Evolutionary conservation across 1,140 invertebrate species (phyloP).

Genomic region (Bombus confusus): DNA sequence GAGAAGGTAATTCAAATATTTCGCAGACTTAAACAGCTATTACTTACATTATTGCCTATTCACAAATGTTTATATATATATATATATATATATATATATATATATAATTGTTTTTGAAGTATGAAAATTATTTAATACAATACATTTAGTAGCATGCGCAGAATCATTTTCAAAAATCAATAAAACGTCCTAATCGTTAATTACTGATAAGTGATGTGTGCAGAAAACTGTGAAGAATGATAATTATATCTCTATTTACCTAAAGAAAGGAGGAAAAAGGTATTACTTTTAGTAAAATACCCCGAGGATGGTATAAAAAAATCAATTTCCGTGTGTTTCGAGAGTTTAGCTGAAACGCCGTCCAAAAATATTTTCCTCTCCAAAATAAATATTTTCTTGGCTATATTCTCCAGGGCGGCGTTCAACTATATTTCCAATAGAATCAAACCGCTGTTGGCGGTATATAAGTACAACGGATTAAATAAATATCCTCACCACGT

Average conservation of each 20-base stretch:
- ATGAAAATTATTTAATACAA: neutral
- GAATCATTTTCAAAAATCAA: neutral
- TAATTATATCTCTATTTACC: neutral
- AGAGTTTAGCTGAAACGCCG: neutral
- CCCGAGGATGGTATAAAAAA: neutral
- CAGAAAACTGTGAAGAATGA: no score
- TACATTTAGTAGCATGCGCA: neutral
- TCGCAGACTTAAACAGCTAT: no score
- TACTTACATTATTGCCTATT: neutral
- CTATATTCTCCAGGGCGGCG: neutral
- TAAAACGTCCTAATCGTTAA: neutral
- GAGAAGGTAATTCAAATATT: no score
- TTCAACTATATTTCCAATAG: slow-evolving; percentile 2
- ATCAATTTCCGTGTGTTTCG: neutral
- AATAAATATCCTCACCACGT: neutral
- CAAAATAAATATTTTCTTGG: slow-evolving; percentile 17
- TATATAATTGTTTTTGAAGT: neutral
- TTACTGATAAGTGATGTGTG: neutral
- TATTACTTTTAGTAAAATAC: neutral
- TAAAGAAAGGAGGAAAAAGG: neutral
- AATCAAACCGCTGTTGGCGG: neutral
- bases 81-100: no score
- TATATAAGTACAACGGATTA: neutral
- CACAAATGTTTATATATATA: neutral
- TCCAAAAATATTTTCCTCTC: slow-evolving; percentile 5